A percentile compares a stretch with the other conserved stretches of the same genome.
These are phyloP conservation scores for Pagrus major DNA, from an alignment of 2,113 vertebrate genomes.

Conservation along the genomic window DNA sequence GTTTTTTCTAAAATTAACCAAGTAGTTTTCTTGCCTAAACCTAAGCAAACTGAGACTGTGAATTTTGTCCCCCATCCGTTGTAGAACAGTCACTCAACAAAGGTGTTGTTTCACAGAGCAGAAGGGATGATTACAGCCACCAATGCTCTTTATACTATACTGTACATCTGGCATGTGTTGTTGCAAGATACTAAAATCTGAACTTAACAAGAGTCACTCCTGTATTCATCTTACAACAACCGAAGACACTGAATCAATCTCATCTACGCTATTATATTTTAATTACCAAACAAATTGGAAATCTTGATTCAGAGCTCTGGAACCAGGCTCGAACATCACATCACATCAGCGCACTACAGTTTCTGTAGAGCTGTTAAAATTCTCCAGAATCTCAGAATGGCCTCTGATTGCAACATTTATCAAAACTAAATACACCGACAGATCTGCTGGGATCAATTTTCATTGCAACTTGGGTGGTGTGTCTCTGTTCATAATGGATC, in stretches of 20 bases:
- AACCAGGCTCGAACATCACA: not conserved
- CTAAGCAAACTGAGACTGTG: not conserved
- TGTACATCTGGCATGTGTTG: not conserved
- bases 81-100: not conserved
- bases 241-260: not conserved
- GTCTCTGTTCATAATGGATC: conserved; percentile 27
- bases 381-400: not conserved
- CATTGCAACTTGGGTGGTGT: conserved; percentile 9
- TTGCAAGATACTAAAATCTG: not conserved
- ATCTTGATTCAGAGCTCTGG: conserved; percentile 7
- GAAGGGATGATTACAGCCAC: not conserved
- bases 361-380: not conserved
- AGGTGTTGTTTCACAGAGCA: not conserved
- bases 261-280: not conserved
- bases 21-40: too few relatives aligned
- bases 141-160: not conserved
- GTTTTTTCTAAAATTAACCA: too few relatives aligned
- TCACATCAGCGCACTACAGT: not conserved
- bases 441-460: conserved; percentile 17
- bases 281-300: not conserved
- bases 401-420: not conserved
- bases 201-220: not conserved
- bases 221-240: not conserved
- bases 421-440: not conserved
- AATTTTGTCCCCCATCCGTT: not conserved